phyloP scores from a whole-genome alignment of 2,888 invertebrate species.

The Macropis europaea region DNA sequence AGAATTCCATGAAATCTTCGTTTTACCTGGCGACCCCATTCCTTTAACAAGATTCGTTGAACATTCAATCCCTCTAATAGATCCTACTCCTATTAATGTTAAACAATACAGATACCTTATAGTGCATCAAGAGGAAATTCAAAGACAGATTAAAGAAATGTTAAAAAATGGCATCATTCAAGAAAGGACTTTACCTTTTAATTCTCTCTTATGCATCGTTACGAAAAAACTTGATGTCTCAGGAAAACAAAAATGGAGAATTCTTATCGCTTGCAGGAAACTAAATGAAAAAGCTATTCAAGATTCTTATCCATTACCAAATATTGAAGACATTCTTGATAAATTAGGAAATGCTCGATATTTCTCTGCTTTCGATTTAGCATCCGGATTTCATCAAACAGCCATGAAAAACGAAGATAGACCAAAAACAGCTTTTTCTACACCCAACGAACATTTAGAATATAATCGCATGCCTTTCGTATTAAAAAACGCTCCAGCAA shows the following conservation, averaged over 20 bases:
- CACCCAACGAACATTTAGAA: not conserved
- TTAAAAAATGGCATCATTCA: too few relatives aligned
- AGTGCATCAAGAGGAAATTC: too few relatives aligned
- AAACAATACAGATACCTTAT: too few relatives aligned
- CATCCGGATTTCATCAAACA: not conserved
- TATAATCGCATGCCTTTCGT: not conserved
- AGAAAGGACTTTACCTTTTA: too few relatives aligned
- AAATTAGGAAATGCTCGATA: not conserved
- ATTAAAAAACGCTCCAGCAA: not conserved
- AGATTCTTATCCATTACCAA: not conserved
- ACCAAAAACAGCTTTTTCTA: not conserved
- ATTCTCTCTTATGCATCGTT: too few relatives aligned
- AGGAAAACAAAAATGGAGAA: not conserved
- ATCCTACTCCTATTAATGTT: too few relatives aligned
- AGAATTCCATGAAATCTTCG: too few relatives aligned
- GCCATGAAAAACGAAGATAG: not conserved
- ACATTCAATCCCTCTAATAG: too few relatives aligned
- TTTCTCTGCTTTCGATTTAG: not conserved
- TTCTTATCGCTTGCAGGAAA: not conserved
- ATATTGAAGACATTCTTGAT: not conserved
- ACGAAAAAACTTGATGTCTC: not conserved
- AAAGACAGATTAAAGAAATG: too few relatives aligned
- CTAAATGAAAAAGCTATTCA: not conserved
- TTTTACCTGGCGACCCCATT: too few relatives aligned
- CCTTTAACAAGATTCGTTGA: too few relatives aligned